Percentiles rank a stretch among this genome's conserved stretches.
Conservation (phyloP, 1,140 invertebrate genomes). For the Hyles euphorbiae region DNA sequence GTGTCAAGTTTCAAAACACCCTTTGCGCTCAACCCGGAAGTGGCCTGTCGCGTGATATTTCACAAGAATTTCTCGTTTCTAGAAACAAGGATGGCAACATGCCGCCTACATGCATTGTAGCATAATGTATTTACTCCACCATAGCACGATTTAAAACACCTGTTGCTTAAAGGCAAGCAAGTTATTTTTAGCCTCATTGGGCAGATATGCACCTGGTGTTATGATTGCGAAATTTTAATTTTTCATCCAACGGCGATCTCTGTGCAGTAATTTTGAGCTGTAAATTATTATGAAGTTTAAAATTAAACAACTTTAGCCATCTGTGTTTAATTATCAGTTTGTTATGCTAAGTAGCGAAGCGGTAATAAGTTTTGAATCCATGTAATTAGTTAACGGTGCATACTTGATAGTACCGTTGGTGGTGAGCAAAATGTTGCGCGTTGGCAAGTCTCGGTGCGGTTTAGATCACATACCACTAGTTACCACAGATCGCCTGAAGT, state of each 20-base stretch:
- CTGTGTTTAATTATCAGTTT: no score
- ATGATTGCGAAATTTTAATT: no score
- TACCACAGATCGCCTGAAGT: not conserved
- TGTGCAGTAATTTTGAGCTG: no score
- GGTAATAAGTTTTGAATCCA: constrained; percentile 18
- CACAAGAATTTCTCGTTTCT: constrained; percentile 25
- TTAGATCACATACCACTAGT: constrained; percentile 12
- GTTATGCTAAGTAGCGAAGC: not conserved
- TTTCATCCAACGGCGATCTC: no score
- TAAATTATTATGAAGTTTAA: no score
- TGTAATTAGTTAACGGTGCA: constrained; percentile 45
- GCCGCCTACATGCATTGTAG: no score
- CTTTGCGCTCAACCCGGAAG: constrained; percentile 26
- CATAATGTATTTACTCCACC: no score
- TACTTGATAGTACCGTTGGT: constrained; percentile 35
- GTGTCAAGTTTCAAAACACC: constrained; percentile 35
- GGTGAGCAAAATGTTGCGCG: constrained; percentile 13
- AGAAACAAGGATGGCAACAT: constrained; percentile 3
- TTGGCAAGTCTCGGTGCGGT: constrained; percentile 12
- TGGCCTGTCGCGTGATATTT: constrained; percentile 25
- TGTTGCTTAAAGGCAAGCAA: no score
- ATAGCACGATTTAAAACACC: no score
- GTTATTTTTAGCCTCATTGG: no score
- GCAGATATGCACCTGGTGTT: no score
- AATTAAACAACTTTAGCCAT: no score